Conservation (phyloP, 1,140 invertebrate genomes). For the Chrysopa pallens region DNA sequence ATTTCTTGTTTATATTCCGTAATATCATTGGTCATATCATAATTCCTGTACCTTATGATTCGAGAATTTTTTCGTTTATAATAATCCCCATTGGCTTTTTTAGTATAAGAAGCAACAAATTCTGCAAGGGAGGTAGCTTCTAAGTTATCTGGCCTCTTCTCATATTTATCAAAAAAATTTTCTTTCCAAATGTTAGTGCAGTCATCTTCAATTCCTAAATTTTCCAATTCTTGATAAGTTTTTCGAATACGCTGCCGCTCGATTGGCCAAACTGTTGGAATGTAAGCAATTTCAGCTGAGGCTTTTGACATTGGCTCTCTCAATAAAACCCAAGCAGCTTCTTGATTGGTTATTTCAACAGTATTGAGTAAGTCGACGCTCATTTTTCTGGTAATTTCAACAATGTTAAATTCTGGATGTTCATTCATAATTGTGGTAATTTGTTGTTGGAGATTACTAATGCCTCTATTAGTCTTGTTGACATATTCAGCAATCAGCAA, state of each 20-base stretch:
- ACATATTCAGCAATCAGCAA: too few relatives aligned
- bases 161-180: conserved; percentile 15
- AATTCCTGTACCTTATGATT: conserved; percentile 17
- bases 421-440: conserved; percentile 15
- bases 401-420: conserved; percentile 18
- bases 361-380: conserved; percentile 10
- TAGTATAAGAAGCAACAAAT: too few relatives aligned
- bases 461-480: too few relatives aligned
- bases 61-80: too few relatives aligned
- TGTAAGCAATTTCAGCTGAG: conserved; percentile 8
- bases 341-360: conserved; percentile 13
- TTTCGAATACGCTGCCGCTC: conserved; percentile 16
- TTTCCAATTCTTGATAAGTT: conserved; percentile 8
- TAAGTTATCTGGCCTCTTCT: conserved; percentile 10
- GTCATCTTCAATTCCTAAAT: conserved; percentile 6
- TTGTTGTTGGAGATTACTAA: too few relatives aligned
- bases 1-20: conserved; percentile 18
- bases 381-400: conserved; percentile 15
- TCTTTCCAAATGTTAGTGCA: conserved; percentile 13
- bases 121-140: conserved; percentile 13
- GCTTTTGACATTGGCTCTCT: conserved; percentile 13
- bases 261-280: conserved; percentile 19
- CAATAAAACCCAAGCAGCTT: conserved; percentile 16
- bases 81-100: too few relatives aligned
- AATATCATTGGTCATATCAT: conserved; percentile 12